A percentile compares a stretch with the other conserved stretches of the same genome.
phyloP scores from a whole-genome alignment of 1,140 invertebrate species.

The Lordiphosa collinella region DNA sequence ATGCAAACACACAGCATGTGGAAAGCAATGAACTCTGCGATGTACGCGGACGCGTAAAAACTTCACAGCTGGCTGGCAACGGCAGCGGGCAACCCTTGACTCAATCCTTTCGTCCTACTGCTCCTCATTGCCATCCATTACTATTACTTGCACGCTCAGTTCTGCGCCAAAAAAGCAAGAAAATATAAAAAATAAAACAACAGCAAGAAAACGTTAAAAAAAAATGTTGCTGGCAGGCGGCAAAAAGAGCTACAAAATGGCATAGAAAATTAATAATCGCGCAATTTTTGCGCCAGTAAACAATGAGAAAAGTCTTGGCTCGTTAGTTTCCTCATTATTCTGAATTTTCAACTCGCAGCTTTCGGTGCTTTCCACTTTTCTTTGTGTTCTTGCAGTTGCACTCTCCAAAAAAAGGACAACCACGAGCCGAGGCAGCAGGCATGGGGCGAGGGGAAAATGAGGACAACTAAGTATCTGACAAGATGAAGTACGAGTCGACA shows the following conservation, averaged over 20 bases:
- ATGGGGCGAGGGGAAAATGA: neutral
- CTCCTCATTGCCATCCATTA: conserved; percentile 11
- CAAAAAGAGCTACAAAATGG: conserved; percentile 61
- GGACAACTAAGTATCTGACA: conserved; percentile 40
- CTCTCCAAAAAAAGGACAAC: conserved; percentile 22
- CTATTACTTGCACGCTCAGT: conserved; percentile 42
- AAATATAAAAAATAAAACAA: neutral
- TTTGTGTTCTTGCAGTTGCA: conserved; percentile 45
- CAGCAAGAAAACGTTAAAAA: conserved; percentile 57
- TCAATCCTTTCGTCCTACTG: conserved; percentile 39
- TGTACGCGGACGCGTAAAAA: conserved; percentile 15
- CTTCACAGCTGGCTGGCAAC: conserved; percentile 24
- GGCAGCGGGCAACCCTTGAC: conserved; percentile 13
- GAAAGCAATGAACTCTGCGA: conserved; percentile 43
- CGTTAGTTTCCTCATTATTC: conserved; percentile 78
- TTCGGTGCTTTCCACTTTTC: conserved; percentile 18
- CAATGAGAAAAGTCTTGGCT: conserved; percentile 75
- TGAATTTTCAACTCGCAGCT: conserved; percentile 55
- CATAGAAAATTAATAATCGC: conserved; percentile 78
- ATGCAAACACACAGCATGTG: conserved; percentile 32
- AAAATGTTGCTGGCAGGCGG: conserved; percentile 41
- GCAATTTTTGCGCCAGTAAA: conserved; percentile 76
- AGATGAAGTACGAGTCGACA: conserved; percentile 34
- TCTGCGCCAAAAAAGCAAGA: conserved; percentile 26
- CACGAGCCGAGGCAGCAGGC: conserved; percentile 22